phyloP scores from a whole-genome alignment of 2,113 vertebrate genomes.

The Kobus ellipsiprymnus region DNA sequence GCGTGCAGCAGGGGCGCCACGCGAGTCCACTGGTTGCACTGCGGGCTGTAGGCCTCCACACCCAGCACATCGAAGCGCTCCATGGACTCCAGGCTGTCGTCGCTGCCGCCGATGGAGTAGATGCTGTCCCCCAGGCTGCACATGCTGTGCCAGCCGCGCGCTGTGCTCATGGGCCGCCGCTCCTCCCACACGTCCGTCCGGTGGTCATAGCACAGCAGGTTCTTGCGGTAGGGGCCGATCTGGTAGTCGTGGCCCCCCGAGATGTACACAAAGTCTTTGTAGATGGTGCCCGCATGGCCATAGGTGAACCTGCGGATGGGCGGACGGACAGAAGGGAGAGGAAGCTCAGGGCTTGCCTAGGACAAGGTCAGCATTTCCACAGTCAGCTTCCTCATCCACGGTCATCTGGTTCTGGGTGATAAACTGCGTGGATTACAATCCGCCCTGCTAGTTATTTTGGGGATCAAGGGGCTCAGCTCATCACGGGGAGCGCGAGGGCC shows the following conservation, averaged over 20 bases:
- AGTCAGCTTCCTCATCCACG: fast-evolving
- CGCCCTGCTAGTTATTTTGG: too few species aligned
- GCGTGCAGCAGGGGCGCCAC: conserved; percentile 88
- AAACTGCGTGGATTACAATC: fast-evolving
- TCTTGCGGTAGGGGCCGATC: conserved; percentile 91
- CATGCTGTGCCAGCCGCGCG: conserved; percentile 97
- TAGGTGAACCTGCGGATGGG: conserved; percentile 86
- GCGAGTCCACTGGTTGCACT: conserved; percentile 89
- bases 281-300: conserved; percentile 90
- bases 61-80: conserved; percentile 93
- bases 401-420: background rate
- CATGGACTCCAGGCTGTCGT: conserved; percentile 90
- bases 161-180: conserved; percentile 87
- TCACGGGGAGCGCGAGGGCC: background rate
- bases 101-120: conserved; percentile 93
- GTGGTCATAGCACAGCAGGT: conserved; percentile 91
- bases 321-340: background rate
- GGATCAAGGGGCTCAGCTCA: background rate
- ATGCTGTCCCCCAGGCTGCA: conserved; percentile 88
- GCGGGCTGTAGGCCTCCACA: conserved; percentile 92
- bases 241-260: conserved; percentile 96
- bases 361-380: fast-evolving
- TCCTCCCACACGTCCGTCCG: conserved; percentile 87
- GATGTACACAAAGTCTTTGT: conserved; percentile 90
- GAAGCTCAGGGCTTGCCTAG: background rate